phyloP scores from a whole-genome alignment of 1,140 invertebrate species.

The Epicauta chinensis region DNA sequence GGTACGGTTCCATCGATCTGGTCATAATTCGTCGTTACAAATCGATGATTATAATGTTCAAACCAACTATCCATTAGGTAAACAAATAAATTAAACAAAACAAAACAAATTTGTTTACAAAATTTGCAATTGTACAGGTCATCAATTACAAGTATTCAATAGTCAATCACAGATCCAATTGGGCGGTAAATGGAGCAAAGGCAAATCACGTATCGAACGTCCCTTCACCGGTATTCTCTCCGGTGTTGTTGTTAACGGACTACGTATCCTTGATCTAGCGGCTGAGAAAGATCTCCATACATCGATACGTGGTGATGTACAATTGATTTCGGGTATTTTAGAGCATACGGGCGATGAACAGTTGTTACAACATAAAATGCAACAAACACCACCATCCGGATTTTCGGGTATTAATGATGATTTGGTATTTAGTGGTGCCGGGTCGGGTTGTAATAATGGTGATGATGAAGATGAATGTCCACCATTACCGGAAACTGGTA shows the following conservation, averaged over 20 bases:
- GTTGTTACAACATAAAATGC: conserved; percentile 62
- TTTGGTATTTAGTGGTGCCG: conserved; percentile 81
- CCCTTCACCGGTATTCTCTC: conserved; percentile 82
- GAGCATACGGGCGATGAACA: conserved; percentile 66
- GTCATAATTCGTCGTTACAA: conserved; percentile 86
- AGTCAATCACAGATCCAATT: conserved; percentile 83
- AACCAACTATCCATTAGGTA: conserved; percentile 72
- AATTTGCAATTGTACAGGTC: conserved; percentile 50
- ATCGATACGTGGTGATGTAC: conserved; percentile 65
- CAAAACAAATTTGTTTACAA: neutral
- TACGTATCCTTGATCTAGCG: conserved; percentile 77
- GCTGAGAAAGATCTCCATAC: conserved; percentile 71
- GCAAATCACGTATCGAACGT: conserved; percentile 65
- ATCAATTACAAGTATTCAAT: conserved; percentile 87
- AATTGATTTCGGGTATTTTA: conserved; percentile 63
- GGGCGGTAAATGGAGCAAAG: conserved; percentile 78
- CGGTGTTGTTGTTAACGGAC: conserved; percentile 82
- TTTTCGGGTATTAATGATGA: conserved; percentile 75
- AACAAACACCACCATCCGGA: conserved; percentile 75
- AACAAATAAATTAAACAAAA: neutral
- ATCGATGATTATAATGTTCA: conserved; percentile 86
- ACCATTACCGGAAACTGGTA: conserved; percentile 71
- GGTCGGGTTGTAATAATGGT: conserved; percentile 71
- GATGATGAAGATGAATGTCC: conserved; percentile 83
- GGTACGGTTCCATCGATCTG: conserved; percentile 78